Conservation (phyloP, 1,140 invertebrate species). For the Papilio helenus region DNA sequence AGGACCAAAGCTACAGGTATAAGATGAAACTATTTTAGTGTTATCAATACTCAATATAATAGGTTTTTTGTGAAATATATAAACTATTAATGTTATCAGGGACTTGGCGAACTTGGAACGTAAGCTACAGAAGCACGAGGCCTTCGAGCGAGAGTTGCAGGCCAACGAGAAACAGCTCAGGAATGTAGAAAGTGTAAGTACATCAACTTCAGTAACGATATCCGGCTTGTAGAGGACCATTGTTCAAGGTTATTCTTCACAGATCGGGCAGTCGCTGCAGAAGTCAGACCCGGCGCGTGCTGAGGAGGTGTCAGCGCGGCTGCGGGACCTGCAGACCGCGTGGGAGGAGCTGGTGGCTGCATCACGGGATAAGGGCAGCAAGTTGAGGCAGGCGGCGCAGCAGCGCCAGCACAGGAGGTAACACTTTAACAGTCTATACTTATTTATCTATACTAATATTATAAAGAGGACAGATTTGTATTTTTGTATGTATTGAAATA, state of each 20-base stretch:
- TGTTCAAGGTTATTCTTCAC: background rate
- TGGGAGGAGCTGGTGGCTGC: slow-evolving; percentile 72
- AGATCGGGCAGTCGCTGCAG: slow-evolving; percentile 77
- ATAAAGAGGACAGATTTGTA: no score
- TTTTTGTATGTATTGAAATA: no score
- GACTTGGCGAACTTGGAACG: slow-evolving; percentile 95
- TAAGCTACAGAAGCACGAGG: slow-evolving; percentile 98
- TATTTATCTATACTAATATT: no score
- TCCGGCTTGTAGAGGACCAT: background rate
- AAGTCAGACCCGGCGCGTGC: slow-evolving; percentile 70
- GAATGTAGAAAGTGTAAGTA: slow-evolving; percentile 89
- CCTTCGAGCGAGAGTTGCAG: slow-evolving; percentile 96
- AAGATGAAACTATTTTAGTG: background rate
- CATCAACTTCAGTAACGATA: background rate
- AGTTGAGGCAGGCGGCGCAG: slow-evolving; percentile 89
- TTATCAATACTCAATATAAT: background rate
- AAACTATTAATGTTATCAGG: slow-evolving; percentile 67
- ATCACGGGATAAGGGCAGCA: slow-evolving; percentile 92
- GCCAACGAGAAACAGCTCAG: slow-evolving; percentile 95
- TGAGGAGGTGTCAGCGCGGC: slow-evolving; percentile 54
- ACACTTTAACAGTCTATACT: background rate
- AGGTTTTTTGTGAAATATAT: background rate
- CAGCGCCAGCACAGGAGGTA: slow-evolving; percentile 88
- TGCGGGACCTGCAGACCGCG: slow-evolving; percentile 55
- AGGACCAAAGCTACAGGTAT: slow-evolving; percentile 93